Evolutionary conservation across 92 coral and sea anemone genomes (phyloP), one percentile per base, ranked within the genome.

Genomic region (Metridium senile): DNA sequence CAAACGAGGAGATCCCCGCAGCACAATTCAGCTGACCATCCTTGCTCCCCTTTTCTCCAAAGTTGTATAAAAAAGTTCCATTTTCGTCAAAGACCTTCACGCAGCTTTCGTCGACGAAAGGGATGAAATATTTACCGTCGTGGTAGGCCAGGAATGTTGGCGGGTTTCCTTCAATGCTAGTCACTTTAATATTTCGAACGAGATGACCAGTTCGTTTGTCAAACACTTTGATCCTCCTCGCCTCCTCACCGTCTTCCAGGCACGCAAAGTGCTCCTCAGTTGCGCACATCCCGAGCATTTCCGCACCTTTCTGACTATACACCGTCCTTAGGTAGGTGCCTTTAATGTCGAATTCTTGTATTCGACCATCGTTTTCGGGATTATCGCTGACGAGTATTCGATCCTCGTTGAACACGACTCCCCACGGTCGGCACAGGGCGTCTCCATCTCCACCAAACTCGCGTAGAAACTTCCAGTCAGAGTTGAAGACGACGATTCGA

Each of bases 381-480:
- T 73, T 61, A 29, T 73, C 78, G 33, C 57, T 73, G 33, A 73
- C 68, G 0, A 73, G 21, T 17, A 73, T 39, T 28, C 52, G 63
- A 23, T 30, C 78, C 21, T 73, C 25, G 22, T 45, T n/a, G 33
- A 32, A 73, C 35, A 28, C 28, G 1, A 73, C 49, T 8, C 78
- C 78, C 43, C 67, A 53, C 16, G 83, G 83, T 0, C 63, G 22
- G n/a, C n/a, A 22, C 27, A 78, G 28, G 1, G 31, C 83, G 20
- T 43, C 54, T 8, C 29, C 30, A 49, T 68, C 26, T 17, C 83
- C 83, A 9, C 83, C 83, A 78, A 78, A 68, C 17, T 35, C 58
- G 27, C 39, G 68, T 58, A 69, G 1, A 26, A 28, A 78, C 52
- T 54, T 58, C 39, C 83, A 74, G 9, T 68, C 39, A 28, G 26